Percentiles rank a stretch among this genome's conserved stretches.
Evolutionary conservation across 2,113 vertebrate genomes (phyloP).

Genomic region (Siniperca chuatsi): DNA sequence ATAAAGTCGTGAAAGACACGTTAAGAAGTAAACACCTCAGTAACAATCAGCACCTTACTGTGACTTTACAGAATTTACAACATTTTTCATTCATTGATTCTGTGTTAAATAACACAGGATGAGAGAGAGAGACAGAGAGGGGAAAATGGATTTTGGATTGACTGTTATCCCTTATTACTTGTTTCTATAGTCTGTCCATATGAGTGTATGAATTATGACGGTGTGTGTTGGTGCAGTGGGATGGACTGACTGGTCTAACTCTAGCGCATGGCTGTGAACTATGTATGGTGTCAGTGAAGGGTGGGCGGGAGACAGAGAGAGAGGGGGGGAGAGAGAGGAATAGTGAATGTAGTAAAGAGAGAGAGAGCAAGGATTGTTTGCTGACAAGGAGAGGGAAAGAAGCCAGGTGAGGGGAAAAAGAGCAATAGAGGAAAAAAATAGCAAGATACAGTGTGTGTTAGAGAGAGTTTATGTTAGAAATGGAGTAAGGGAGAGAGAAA

Average conservation of each 20-base stretch:
- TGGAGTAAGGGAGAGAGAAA: slow-evolving; percentile 31
- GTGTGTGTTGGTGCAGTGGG: slow-evolving; percentile 23
- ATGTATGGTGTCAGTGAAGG: slow-evolving; percentile 59
- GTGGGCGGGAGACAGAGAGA: slow-evolving; percentile 46
- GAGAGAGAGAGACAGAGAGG: neutral
- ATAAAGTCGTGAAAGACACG: neutral
- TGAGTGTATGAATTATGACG: slow-evolving; percentile 3
- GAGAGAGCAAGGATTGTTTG: slow-evolving; percentile 23
- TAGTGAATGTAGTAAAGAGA: slow-evolving; percentile 30
- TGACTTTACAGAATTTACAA: neutral
- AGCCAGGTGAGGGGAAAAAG: slow-evolving; percentile 46
- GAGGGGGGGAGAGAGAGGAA: slow-evolving; percentile 1
- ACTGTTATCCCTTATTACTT: neutral
- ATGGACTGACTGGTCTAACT: slow-evolving; percentile 44
- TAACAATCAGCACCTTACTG: neutral
- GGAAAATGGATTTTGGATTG: neutral
- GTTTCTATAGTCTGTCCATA: slow-evolving; percentile 10
- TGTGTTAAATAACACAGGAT: neutral
- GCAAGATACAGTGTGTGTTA: slow-evolving; percentile 12
- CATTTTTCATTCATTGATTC: neutral
- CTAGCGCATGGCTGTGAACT: slow-evolving; percentile 66
- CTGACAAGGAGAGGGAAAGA: slow-evolving; percentile 28
- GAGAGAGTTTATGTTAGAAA: slow-evolving; percentile 33
- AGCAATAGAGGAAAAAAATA: slow-evolving; percentile 33
- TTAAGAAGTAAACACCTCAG: neutral